Percentiles rank a stretch among this genome's conserved stretches.
These are phyloP conservation scores for Balanococcus diminutus DNA, from an alignment of 2,888 invertebrate species.

Conservation along the genomic window DNA sequence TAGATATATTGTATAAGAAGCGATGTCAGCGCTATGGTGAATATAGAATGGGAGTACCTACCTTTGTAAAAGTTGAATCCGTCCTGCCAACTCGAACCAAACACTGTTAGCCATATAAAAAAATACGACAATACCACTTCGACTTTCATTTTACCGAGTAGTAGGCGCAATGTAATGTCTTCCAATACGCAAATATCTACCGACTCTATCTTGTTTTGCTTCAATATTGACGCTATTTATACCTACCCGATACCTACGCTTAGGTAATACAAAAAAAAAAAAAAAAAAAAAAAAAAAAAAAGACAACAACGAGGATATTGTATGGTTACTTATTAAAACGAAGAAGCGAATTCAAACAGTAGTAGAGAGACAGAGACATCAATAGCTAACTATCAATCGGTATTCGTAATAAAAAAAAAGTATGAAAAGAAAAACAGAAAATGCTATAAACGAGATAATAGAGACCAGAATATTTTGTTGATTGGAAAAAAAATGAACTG, in stretches of 20 bases:
- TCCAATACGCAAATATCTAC: too few species aligned
- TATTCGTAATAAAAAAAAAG: too few species aligned
- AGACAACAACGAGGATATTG: too few species aligned
- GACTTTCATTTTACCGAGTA: not conserved
- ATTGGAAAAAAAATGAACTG: not conserved
- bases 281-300: not conserved
- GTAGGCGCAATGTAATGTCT: not conserved
- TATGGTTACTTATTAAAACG: not conserved
- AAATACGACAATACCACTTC: not conserved
- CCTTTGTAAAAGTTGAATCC: slow-evolving; percentile 55
- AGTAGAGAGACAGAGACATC: too few species aligned
- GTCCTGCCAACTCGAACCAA: not conserved
- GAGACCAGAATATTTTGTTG: not conserved
- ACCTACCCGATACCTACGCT: too few species aligned
- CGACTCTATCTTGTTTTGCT: not conserved
- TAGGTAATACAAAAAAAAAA: not conserved
- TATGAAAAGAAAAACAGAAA: not conserved
- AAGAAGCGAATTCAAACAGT: too few species aligned
- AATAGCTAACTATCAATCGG: too few species aligned
- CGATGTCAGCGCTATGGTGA: not conserved
- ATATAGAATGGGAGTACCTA: not conserved
- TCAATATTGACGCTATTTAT: not conserved
- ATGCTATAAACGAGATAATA: not conserved
- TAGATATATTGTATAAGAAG: too few species aligned
- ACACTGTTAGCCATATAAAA: not conserved